A percentile compares a stretch with the other conserved stretches of the same genome.
Evolutionary conservation across 2,797 vertebrate genomes (phyloP).

Genomic region (Mus minutoides): DNA sequence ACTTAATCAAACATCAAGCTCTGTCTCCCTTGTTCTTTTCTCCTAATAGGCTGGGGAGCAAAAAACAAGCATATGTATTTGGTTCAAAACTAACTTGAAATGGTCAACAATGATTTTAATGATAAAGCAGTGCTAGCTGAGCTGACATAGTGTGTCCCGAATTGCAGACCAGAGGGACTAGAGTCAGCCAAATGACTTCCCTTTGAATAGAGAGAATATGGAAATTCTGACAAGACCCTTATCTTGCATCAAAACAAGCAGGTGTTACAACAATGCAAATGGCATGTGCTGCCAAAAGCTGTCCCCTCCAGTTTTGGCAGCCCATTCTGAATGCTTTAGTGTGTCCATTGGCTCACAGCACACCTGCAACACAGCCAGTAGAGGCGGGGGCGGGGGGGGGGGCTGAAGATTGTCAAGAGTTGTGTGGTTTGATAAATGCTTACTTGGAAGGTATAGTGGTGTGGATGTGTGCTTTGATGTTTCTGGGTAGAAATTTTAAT

Average conservation of each 20-base stretch:
- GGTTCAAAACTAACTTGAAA: conserved; percentile 46
- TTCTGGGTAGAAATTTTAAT: not conserved
- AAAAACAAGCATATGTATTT: not conserved
- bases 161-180: conserved; percentile 11
- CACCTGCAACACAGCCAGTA: not conserved
- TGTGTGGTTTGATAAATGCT: not conserved
- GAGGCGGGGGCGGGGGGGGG: not conserved
- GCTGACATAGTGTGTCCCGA: not conserved
- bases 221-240: conserved; percentile 49
- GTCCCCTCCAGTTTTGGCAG: not conserved
- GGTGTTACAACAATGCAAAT: conserved; percentile 49
- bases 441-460: not conserved
- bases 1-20: conserved; percentile 23
- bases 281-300: not conserved
- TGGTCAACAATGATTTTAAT: conserved; percentile 53
- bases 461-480: not conserved
- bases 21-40: not conserved
- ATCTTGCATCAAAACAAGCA: conserved; percentile 48
- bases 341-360: not conserved
- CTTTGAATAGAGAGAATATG: conserved; percentile 13
- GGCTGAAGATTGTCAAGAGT: rapidly evolving
- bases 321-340: not conserved
- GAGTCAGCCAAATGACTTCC: not conserved
- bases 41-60: not conserved
- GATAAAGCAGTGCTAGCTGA: conserved; percentile 39